Percentiles rank a stretch among this genome's conserved stretches.
Conservation (phyloP, 2,888 invertebrate species). For the Homarus gammarus region DNA sequence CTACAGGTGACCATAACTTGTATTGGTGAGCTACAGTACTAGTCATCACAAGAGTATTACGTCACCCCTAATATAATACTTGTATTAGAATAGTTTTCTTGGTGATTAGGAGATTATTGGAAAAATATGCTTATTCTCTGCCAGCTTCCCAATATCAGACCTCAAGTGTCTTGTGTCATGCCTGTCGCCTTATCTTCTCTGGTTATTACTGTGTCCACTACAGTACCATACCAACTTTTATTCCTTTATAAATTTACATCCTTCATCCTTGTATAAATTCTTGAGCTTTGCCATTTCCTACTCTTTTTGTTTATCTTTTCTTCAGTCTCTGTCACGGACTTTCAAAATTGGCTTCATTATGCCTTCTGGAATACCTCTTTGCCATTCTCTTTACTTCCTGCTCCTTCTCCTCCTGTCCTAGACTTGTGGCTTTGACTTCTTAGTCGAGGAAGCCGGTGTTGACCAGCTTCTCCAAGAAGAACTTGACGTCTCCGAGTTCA, state of each 20-base stretch:
- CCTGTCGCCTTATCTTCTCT: not conserved
- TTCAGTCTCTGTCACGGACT: not conserved
- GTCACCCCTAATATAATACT: conserved; percentile 28
- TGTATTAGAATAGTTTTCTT: not conserved
- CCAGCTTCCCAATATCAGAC: not conserved
- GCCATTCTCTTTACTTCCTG: not conserved
- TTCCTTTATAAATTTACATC: not conserved
- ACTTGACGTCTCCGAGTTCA: conserved; percentile 95
- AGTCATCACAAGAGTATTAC: not conserved
- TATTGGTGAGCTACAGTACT: not conserved
- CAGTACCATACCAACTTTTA: not conserved
- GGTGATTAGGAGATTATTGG: not conserved
- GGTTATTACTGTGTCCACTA: not conserved
- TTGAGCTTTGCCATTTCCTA: not conserved
- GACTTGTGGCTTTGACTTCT: conserved; percentile 14
- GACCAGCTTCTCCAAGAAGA: conserved; percentile 96
- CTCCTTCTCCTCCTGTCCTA: not conserved
- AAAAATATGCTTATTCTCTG: conserved; percentile 30
- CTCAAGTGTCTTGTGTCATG: not conserved
- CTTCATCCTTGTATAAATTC: not conserved
- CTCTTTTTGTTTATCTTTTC: not conserved
- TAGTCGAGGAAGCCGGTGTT: conserved; percentile 96
- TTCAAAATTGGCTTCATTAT: not conserved
- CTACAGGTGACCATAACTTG: not conserved
- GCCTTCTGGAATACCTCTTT: not conserved